Conservation (phyloP, 2,888 invertebrate species). For the Mantis religiosa region DNA sequence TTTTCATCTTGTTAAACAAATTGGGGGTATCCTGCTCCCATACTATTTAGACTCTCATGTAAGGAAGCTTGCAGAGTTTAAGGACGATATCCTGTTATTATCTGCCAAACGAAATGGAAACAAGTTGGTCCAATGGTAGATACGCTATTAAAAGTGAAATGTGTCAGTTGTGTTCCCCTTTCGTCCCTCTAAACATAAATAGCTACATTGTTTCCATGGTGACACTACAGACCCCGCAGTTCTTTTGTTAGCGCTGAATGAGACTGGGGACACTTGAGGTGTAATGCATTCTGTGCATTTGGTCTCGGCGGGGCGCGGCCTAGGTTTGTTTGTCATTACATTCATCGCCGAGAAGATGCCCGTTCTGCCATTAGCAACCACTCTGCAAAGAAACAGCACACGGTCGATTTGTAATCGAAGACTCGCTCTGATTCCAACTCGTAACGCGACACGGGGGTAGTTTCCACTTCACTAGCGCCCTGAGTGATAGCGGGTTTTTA, state of each 20-base stretch:
- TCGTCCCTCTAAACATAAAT: neutral
- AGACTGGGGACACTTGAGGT: neutral
- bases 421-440: conserved; percentile 1
- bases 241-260: neutral
- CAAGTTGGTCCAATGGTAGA: no score
- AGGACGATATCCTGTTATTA: neutral
- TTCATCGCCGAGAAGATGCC: conserved; percentile 6
- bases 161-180: neutral
- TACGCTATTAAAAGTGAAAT: neutral
- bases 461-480: neutral
- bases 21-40: no score
- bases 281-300: neutral
- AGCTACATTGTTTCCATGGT: neutral
- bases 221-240: neutral
- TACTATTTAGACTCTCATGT: no score
- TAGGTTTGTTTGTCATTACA: neutral
- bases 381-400: neutral
- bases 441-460: neutral
- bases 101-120: neutral
- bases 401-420: conserved; percentile 7
- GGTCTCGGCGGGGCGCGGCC: neutral
- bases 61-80: no score
- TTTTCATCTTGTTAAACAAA: no score
- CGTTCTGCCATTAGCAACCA: conserved; percentile 12
- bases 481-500: neutral